These are phyloP conservation scores for Gobionotothen gibberifrons DNA, from an alignment of 2,797 vertebrate species.

Conservation along the genomic window DNA sequence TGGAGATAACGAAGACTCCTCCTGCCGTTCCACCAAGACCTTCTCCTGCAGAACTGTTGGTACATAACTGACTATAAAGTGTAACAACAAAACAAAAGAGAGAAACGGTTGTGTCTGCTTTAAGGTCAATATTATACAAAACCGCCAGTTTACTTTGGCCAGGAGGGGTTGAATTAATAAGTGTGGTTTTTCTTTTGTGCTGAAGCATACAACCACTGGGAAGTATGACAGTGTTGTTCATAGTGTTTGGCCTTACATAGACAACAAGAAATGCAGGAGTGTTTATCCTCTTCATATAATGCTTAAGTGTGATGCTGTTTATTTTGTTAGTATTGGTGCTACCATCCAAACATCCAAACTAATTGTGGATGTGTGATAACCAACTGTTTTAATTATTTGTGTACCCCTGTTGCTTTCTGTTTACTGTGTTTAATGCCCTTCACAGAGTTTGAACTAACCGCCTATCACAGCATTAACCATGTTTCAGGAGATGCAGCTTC, in stretches of 20 bases:
- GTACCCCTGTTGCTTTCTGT: constrained; percentile 26
- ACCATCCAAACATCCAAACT: constrained; percentile 49
- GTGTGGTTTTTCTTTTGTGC: not conserved
- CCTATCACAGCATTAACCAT: constrained; percentile 61
- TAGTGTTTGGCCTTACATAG: not conserved
- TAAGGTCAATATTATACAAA: constrained; percentile 9
- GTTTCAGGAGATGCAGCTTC: constrained; percentile 45
- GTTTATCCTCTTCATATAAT: constrained; percentile 13
- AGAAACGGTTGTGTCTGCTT: constrained; percentile 11
- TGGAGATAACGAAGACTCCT: constrained; percentile 51
- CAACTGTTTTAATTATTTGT: constrained; percentile 18
- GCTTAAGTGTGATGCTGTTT: constrained; percentile 39
- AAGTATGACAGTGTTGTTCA: constrained; percentile 12
- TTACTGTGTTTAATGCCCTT: constrained; percentile 41
- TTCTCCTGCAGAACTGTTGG: constrained; percentile 76
- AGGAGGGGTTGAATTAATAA: not conserved
- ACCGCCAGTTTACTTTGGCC: not conserved
- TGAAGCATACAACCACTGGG: not conserved
- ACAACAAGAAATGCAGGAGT: not conserved
- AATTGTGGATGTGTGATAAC: constrained; percentile 51
- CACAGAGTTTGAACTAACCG: constrained; percentile 67
- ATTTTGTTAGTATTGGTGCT: constrained; percentile 36
- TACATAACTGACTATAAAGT: constrained; percentile 68
- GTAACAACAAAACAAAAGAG: constrained; percentile 19
- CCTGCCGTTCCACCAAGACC: constrained; percentile 81